These are phyloP conservation scores for Acanthopleura granulata DNA, from an alignment of 2,888 invertebrate genomes.

Conservation along the genomic window DNA sequence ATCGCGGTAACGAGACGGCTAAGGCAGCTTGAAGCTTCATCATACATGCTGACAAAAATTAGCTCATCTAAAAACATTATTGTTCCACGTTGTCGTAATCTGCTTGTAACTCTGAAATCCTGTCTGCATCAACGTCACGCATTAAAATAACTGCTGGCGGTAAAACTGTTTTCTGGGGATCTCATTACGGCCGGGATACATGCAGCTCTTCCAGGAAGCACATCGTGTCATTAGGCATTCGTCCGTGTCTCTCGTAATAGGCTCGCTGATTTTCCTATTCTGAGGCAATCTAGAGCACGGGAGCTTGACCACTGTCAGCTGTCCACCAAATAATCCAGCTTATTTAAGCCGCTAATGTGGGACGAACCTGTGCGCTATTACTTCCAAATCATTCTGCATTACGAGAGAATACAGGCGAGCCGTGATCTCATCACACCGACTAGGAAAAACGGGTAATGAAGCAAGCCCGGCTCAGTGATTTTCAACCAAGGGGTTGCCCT, in stretches of 20 bases:
- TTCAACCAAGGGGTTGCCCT: not conserved
- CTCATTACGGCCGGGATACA: not conserved
- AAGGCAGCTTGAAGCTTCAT: not conserved
- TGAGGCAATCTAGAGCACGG: slow-evolving; percentile 3
- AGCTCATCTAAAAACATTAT: slow-evolving; percentile 15
- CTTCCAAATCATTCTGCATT: not conserved
- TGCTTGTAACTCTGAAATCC: not conserved
- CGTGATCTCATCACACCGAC: not conserved
- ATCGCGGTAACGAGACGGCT: not conserved
- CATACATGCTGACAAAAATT: slow-evolving; percentile 1
- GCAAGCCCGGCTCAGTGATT: not conserved
- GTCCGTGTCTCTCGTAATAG: slow-evolving; percentile 2
- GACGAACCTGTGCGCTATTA: not conserved
- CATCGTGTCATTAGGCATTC: not conserved
- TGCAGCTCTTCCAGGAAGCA: not conserved
- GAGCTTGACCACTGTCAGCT: not conserved
- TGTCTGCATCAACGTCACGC: not conserved
- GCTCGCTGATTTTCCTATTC: not conserved
- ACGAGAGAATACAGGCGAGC: not conserved
- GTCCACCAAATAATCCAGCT: slow-evolving; percentile 3
- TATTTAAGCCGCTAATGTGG: slow-evolving; percentile 12
- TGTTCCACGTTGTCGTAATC: not conserved
- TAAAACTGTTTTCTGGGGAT: not conserved
- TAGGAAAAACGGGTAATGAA: not conserved
- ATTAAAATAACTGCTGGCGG: not conserved